phyloP scores from a whole-genome alignment of 2,113 vertebrate species.

The Mustela lutreola region DNA sequence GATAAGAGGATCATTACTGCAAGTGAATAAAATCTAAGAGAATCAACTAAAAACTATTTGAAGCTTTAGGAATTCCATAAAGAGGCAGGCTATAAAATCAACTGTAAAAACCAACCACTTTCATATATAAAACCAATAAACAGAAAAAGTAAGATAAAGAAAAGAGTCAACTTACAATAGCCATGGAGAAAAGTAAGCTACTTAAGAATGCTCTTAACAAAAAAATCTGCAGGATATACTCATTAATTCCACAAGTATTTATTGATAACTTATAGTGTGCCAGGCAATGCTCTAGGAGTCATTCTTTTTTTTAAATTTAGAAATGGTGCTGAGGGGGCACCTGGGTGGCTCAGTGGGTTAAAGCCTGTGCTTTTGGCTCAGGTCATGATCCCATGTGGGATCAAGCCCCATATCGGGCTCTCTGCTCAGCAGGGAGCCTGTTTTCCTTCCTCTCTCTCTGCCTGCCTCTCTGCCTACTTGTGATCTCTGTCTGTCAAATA shows the following conservation, averaged over 20 bases:
- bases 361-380: too few relatives aligned
- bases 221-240: background rate
- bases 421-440: too few relatives aligned
- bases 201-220: slow-evolving; percentile 17
- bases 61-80: slow-evolving; percentile 4
- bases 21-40: slow-evolving; percentile 24
- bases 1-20: background rate
- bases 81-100: slow-evolving; percentile 20
- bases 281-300: background rate
- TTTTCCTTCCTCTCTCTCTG: too few relatives aligned
- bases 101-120: background rate
- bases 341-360: too few relatives aligned
- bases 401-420: too few relatives aligned
- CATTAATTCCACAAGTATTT: background rate
- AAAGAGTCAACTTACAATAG: background rate
- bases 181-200: background rate
- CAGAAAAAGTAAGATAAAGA: background rate
- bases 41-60: slow-evolving; percentile 25
- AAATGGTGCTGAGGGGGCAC: too few relatives aligned
- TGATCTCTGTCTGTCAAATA: too few relatives aligned
- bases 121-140: background rate
- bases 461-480: too few relatives aligned
- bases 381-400: too few relatives aligned
- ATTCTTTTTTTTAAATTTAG: background rate
- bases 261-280: background rate